Conservation (phyloP, 2,113 vertebrate genomes). For the rabbit (Oryctolagus cuniculus) region DNA sequence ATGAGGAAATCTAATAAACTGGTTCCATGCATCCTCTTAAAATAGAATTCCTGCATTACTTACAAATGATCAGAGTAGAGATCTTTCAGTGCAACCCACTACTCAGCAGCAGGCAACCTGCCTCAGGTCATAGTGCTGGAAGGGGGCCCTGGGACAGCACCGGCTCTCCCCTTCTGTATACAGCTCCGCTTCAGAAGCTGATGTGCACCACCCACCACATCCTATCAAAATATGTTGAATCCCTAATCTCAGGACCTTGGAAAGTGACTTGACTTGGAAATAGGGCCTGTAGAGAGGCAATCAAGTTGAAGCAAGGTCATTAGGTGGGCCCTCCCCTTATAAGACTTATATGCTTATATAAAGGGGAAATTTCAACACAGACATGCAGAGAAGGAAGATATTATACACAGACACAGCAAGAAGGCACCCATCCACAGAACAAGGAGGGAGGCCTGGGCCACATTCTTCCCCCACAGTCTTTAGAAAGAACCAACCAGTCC, state of each 20-base stretch:
- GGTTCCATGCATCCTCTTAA: not conserved
- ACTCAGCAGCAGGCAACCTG: not conserved
- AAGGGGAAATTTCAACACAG: not conserved
- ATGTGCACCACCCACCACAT: not conserved
- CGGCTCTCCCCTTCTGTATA: not conserved
- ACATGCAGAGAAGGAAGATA: too few relatives aligned
- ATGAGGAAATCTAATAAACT: not conserved
- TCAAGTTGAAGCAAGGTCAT: not conserved
- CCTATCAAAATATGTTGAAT: not conserved
- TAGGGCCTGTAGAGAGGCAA: not conserved
- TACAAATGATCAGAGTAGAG: not conserved
- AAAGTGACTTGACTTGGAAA: not conserved
- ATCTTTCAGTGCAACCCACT: not conserved
- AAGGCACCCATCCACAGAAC: not conserved
- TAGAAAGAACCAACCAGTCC: not conserved
- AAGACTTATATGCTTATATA: not conserved
- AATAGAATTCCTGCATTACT: not conserved
- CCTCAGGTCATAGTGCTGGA: rapidly evolving
- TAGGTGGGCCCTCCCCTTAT: too few relatives aligned
- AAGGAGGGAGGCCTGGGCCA: not conserved
- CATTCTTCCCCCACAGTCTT: not conserved
- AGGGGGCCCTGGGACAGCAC: rapidly evolving
- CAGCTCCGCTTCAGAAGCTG: not conserved
- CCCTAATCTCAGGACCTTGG: not conserved
- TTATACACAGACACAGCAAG: not conserved